Conservation (phyloP, 2,113 vertebrate genomes). For the Cynoglossus semilaevis region DNA sequence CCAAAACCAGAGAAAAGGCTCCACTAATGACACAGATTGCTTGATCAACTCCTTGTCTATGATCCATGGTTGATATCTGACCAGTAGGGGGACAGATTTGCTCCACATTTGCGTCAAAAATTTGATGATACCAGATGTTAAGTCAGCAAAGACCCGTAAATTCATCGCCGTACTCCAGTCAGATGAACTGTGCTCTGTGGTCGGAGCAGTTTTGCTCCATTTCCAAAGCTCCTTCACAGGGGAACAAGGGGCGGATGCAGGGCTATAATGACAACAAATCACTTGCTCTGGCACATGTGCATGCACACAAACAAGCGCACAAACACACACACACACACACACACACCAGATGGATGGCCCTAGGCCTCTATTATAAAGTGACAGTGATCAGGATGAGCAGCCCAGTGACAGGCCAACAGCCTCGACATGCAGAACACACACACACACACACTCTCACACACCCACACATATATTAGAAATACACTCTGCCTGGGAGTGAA, state of each 20-base stretch:
- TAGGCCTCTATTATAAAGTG: constrained; percentile 54
- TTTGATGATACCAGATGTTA: too few relatives aligned
- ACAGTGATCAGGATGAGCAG: constrained; percentile 61
- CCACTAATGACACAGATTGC: too few relatives aligned
- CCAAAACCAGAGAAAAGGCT: too few relatives aligned
- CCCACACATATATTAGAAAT: constrained; percentile 18
- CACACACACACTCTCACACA: too few relatives aligned
- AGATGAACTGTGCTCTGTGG: too few relatives aligned
- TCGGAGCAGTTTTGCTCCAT: not conserved
- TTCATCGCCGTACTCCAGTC: too few relatives aligned
- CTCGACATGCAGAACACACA: constrained; percentile 33
- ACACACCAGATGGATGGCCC: constrained; percentile 57
- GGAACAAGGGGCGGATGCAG: constrained; percentile 18
- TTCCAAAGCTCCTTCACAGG: constrained; percentile 6
- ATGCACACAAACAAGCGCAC: not conserved
- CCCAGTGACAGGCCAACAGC: constrained; percentile 49
- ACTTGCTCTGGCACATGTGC: not conserved
- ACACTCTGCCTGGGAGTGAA: constrained; percentile 17
- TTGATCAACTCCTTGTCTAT: too few relatives aligned
- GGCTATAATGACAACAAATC: constrained; percentile 33
- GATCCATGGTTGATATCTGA: too few relatives aligned
- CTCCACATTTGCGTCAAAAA: too few relatives aligned
- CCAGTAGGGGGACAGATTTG: too few relatives aligned
- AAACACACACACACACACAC: constrained; percentile 1
- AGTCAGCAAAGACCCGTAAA: too few relatives aligned